phyloP scores from a whole-genome alignment of 1,140 invertebrate genomes.

The Drosophila nebulosa region DNA sequence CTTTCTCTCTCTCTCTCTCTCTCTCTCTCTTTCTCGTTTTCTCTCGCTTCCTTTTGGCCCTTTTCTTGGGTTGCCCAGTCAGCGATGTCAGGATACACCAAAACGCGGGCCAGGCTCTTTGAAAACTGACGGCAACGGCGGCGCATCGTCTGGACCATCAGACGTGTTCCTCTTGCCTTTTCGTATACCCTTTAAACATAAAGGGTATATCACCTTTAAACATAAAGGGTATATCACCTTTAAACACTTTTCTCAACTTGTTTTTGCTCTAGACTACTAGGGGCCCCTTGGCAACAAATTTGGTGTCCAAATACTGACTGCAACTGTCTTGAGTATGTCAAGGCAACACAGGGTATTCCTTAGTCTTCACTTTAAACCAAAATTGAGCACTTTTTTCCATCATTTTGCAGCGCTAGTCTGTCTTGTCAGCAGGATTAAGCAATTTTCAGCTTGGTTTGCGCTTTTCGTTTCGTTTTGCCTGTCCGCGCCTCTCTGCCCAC shows the following conservation, averaged over 20 bases:
- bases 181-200: not conserved
- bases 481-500: conserved; percentile 57
- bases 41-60: not conserved
- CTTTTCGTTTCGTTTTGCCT: conserved; percentile 39
- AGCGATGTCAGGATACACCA: conserved; percentile 8
- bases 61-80: conserved; percentile 5
- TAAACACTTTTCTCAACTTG: too few species aligned
- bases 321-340: too few species aligned
- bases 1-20: not conserved
- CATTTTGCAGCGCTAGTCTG: conserved; percentile 57
- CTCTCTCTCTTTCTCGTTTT: not conserved
- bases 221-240: not conserved
- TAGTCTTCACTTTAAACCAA: not conserved
- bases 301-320: too few species aligned
- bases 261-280: too few species aligned
- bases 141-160: conserved; percentile 20
- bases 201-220: not conserved
- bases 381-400: not conserved
- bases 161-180: conserved; percentile 1
- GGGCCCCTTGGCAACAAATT: too few species aligned
- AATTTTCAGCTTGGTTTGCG: conserved; percentile 74
- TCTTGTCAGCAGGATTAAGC: conserved; percentile 78
- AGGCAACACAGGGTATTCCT: not conserved
- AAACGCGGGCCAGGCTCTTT: not conserved
- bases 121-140: not conserved